Evolutionary conservation across 1,140 invertebrate genomes (phyloP).

Genomic region (Drosophila parvula): DNA sequence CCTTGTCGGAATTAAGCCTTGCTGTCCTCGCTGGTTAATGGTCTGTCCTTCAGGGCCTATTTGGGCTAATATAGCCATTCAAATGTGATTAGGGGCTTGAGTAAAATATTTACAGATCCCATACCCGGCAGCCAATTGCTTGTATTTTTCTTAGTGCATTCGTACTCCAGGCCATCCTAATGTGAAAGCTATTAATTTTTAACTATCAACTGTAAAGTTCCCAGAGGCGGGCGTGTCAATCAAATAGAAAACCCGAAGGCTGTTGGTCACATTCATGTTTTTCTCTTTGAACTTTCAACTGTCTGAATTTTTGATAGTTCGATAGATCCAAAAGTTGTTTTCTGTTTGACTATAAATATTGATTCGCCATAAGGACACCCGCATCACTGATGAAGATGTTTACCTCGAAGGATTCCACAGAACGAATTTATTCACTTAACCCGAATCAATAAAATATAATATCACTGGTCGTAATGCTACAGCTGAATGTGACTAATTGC

Average conservation of each 20-base stretch:
- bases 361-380: constrained; percentile 23
- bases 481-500: constrained; percentile 51
- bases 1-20: neutral
- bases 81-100: constrained; percentile 60
- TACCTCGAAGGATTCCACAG: constrained; percentile 15
- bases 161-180: constrained; percentile 17
- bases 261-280: constrained; percentile 15
- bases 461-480: constrained; percentile 66
- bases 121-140: neutral
- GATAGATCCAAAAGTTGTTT: constrained; percentile 37
- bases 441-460: constrained; percentile 61
- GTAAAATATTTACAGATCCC: constrained; percentile 66
- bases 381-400: constrained; percentile 3
- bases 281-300: constrained; percentile 28
- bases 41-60: constrained; percentile 39
- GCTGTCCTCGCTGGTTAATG: constrained; percentile 28
- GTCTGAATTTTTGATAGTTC: constrained; percentile 56
- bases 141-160: constrained; percentile 34
- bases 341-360: constrained; percentile 48
- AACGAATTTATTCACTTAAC: constrained; percentile 51
- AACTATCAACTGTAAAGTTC: constrained; percentile 73
- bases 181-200: constrained; percentile 57
- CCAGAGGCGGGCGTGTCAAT: constrained; percentile 46
- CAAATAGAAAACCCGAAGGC: constrained; percentile 21
- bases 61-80: constrained; percentile 62